phyloP scores from a whole-genome alignment of 2,113 vertebrate species.

The Brachypteracias leptosomus region DNA sequence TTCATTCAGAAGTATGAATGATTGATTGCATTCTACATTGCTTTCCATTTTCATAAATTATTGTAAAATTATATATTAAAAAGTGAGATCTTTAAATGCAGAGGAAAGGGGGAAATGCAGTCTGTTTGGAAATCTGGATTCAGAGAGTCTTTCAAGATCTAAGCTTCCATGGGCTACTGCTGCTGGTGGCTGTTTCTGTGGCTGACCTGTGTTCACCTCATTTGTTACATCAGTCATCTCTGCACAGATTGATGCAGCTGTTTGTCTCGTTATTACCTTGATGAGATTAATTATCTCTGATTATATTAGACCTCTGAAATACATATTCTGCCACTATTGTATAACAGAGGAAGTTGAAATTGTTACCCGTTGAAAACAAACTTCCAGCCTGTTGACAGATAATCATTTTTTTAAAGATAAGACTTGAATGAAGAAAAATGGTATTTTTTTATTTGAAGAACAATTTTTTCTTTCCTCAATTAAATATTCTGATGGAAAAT shows the following conservation, averaged over 20 bases:
- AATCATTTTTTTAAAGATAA: neutral
- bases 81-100: slow-evolving; percentile 15
- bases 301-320: slow-evolving; percentile 3
- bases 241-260: neutral
- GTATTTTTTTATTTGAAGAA: neutral
- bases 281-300: slow-evolving; percentile 24
- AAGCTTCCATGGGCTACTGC: neutral
- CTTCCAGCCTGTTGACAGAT: neutral
- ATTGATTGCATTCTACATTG: slow-evolving; percentile 49
- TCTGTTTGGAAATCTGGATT: slow-evolving; percentile 7
- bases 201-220: neutral
- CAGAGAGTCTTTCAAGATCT: neutral
- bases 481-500: neutral
- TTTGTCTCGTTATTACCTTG: slow-evolving; percentile 29
- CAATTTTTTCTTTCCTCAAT: neutral
- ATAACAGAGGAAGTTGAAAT: neutral
- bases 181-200: neutral
- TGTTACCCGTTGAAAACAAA: neutral
- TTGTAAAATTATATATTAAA: slow-evolving; percentile 47
- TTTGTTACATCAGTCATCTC: neutral
- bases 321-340: neutral
- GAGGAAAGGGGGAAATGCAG: neutral
- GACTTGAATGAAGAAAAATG: neutral
- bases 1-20: slow-evolving; percentile 52
- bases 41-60: slow-evolving; percentile 50